A percentile compares a stretch with the other conserved stretches of the same genome.
Conservation (phyloP, 2,113 vertebrate genomes). For the Odontophorus gujanensis region DNA sequence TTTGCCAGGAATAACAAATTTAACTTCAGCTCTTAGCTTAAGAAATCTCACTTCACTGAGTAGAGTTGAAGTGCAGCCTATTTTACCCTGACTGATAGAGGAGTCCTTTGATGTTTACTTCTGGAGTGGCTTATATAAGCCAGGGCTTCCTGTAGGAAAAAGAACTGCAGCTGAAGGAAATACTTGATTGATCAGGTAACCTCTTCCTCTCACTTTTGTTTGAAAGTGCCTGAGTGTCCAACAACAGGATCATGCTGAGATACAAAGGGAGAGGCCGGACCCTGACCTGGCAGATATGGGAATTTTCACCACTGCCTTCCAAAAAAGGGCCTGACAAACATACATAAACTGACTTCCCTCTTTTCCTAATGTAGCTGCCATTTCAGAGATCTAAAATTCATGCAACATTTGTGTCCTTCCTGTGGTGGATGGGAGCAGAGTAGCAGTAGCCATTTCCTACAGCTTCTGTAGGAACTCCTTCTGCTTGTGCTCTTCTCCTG, state of each 20-base stretch:
- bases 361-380: not conserved
- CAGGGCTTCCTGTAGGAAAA: constrained; percentile 57
- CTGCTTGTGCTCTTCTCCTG: not conserved
- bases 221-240: constrained; percentile 52
- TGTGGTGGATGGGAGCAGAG: not conserved
- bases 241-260: not conserved
- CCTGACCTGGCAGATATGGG: not conserved
- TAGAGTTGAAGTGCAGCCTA: constrained; percentile 73
- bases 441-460: not conserved
- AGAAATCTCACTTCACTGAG: constrained; percentile 77
- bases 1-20: constrained; percentile 81
- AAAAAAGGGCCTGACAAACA: not conserved
- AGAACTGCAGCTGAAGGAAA: constrained; percentile 59
- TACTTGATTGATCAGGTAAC: constrained; percentile 61
- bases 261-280: not conserved
- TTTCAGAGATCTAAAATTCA: not conserved
- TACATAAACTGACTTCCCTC: not conserved
- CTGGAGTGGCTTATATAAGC: constrained; percentile 71
- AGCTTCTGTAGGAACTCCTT: not conserved
- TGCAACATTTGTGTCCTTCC: not conserved
- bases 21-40: constrained; percentile 75
- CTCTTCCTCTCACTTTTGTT: constrained; percentile 46
- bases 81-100: constrained; percentile 79
- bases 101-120: constrained; percentile 78
- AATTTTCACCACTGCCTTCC: not conserved